These are phyloP conservation scores for Erpobdella octoculata DNA, from an alignment of 2,888 invertebrate genomes.

Conservation along the genomic window DNA sequence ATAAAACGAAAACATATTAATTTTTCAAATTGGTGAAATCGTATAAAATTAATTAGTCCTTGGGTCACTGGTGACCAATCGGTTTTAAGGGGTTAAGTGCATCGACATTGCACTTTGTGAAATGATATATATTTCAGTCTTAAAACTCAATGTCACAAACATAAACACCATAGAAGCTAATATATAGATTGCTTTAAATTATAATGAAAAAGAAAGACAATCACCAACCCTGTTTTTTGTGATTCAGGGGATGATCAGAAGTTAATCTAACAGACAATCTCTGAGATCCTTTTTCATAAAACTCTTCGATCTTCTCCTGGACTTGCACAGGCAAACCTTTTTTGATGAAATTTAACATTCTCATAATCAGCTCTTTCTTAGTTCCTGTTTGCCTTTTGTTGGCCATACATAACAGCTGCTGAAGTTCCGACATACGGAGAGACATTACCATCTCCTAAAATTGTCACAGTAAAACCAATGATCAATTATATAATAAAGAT, in stretches of 20 bases:
- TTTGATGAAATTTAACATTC: slow-evolving; percentile 62
- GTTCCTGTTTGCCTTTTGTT: slow-evolving; percentile 71
- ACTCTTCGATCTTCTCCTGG: slow-evolving; percentile 26
- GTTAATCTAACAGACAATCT: slow-evolving; percentile 11
- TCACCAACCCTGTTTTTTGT: background rate
- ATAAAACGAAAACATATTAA: too few species aligned
- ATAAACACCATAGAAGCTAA: too few species aligned
- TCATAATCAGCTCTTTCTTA: slow-evolving; percentile 68
- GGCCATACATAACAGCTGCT: slow-evolving; percentile 71
- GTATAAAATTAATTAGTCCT: too few species aligned
- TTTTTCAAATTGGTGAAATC: too few species aligned
- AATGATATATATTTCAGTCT: too few species aligned
- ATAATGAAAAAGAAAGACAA: background rate
- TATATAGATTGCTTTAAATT: too few species aligned
- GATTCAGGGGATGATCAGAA: slow-evolving; percentile 10
- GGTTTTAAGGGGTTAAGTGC: too few species aligned
- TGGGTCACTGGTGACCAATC: too few species aligned
- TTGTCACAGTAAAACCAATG: too few species aligned
- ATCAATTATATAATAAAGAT: too few species aligned
- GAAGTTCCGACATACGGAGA: slow-evolving; percentile 76
- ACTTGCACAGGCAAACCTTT: slow-evolving; percentile 24
- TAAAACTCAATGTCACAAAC: too few species aligned
- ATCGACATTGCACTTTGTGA: too few species aligned
- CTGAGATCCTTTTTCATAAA: slow-evolving; percentile 24
- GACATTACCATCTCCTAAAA: slow-evolving; percentile 58